A percentile compares a stretch with the other conserved stretches of the same genome.
These are phyloP conservation scores for Pomatorhinus ruficollis DNA, from an alignment of 2,113 vertebrate species.

Conservation along the genomic window DNA sequence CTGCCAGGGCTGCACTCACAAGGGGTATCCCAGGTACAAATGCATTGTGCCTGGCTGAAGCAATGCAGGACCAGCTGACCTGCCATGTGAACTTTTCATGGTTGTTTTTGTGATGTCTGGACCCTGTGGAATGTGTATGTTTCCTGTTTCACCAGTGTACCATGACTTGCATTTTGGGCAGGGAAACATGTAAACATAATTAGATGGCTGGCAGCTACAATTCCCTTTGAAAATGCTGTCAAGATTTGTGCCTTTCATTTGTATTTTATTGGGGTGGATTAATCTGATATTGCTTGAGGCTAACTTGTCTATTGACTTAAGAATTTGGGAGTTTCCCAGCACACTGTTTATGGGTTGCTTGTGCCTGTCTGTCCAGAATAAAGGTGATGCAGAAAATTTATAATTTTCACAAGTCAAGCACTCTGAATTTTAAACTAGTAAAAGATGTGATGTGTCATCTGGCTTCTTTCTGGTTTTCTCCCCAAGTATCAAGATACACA, in stretches of 20 bases:
- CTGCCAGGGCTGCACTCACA: not conserved
- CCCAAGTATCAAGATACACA: not conserved
- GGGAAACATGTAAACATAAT: slow-evolving; percentile 49
- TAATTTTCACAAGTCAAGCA: not conserved
- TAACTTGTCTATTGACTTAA: slow-evolving; percentile 10
- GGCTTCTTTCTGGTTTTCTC: not conserved
- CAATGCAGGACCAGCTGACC: not conserved
- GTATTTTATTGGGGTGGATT: slow-evolving; percentile 2
- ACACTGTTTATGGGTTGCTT: not conserved
- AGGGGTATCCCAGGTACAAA: not conserved
- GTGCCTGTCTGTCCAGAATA: not conserved
- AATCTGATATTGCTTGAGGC: not conserved
- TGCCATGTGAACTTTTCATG: not conserved
- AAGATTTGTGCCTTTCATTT: not conserved
- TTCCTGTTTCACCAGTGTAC: slow-evolving; percentile 62
- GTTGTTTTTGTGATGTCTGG: slow-evolving; percentile 56
- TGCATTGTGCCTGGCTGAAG: not conserved
- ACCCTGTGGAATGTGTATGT: slow-evolving; percentile 13
- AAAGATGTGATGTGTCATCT: not conserved
- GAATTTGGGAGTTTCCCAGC: slow-evolving; percentile 19
- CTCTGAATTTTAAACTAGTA: not conserved
- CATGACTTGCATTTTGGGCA: slow-evolving; percentile 47
- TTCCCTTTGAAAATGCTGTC: not conserved
- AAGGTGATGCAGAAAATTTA: not conserved
- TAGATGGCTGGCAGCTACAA: slow-evolving; percentile 43